phyloP scores from a whole-genome alignment of 2,888 invertebrate genomes.

The Caenorhabditis sinica region DNA sequence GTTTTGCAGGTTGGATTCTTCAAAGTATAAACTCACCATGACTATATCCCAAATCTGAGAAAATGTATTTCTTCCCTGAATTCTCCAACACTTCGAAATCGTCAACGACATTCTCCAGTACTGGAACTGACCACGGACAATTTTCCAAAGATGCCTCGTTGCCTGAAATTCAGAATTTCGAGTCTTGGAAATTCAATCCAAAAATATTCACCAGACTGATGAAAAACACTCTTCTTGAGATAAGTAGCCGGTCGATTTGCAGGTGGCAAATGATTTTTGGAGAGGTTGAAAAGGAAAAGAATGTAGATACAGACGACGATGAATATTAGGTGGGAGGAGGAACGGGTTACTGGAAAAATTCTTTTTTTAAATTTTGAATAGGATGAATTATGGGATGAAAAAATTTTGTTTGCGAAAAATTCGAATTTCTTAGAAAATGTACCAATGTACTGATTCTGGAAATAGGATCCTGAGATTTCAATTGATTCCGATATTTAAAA shows the following conservation, averaged over 20 bases:
- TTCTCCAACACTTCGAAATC: constrained; percentile 17
- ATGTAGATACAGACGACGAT: constrained; percentile 43
- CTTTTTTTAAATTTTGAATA: not conserved
- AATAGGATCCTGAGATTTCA: too few relatives aligned
- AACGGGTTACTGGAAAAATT: constrained; percentile 44
- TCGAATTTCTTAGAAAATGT: too few relatives aligned
- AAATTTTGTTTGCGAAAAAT: too few relatives aligned
- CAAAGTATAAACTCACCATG: constrained; percentile 56
- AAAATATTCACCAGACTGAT: constrained; percentile 42
- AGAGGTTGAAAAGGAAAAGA: constrained; percentile 39
- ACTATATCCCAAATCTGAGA: constrained; percentile 60
- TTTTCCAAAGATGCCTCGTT: constrained; percentile 53
- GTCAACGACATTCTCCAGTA: constrained; percentile 23
- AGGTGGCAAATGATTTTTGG: constrained; percentile 27
- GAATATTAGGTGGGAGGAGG: constrained; percentile 26
- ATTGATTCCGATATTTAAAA: too few relatives aligned
- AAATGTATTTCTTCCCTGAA: constrained; percentile 37
- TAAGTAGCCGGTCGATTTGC: constrained; percentile 16
- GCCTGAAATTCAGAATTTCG: constrained; percentile 20
- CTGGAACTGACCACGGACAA: constrained; percentile 46
- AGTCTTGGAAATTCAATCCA: not conserved
- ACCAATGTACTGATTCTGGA: too few relatives aligned
- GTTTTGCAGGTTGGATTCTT: not conserved
- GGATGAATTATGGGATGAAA: too few relatives aligned
- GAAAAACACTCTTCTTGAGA: constrained; percentile 46